Evolutionary conservation across 2,888 invertebrate species (phyloP).

Genomic region (Eudemis profundana): DNA sequence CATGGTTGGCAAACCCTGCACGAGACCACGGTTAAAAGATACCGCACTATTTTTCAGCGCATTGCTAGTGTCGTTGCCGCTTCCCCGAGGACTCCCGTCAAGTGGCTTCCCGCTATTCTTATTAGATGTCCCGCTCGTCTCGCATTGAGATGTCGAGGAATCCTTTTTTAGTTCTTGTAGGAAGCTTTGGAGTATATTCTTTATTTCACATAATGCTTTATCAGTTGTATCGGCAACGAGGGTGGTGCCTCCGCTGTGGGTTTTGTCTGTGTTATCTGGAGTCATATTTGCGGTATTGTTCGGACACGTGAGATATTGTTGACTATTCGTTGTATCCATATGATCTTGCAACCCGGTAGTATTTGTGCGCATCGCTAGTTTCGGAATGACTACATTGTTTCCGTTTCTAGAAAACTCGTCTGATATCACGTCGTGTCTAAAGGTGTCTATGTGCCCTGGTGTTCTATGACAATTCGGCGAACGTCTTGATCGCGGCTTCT

Average conservation of each 20-base stretch:
- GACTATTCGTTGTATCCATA: conserved; percentile 54
- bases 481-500: conserved; percentile 43
- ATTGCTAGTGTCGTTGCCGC: conserved; percentile 49
- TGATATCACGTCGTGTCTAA: conserved; percentile 52
- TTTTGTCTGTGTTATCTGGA: conserved; percentile 57
- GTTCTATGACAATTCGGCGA: conserved; percentile 49
- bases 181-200: conserved; percentile 74
- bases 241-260: conserved; percentile 58
- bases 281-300: conserved; percentile 53
- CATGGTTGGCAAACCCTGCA: conserved; percentile 52
- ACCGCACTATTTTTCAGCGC: conserved; percentile 55
- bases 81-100: conserved; percentile 48
- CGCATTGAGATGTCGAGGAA: conserved; percentile 56
- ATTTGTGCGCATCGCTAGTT: conserved; percentile 45
- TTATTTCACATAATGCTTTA: conserved; percentile 75
- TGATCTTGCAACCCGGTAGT: conserved; percentile 51
- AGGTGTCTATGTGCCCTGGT: conserved; percentile 46
- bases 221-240: conserved; percentile 65
- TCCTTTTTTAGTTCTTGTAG: conserved; percentile 76
- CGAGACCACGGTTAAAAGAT: conserved; percentile 54
- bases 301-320: conserved; percentile 52
- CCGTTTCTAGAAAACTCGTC: conserved; percentile 39
- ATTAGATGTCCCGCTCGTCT: conserved; percentile 53
- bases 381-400: conserved; percentile 41
- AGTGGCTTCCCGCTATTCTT: conserved; percentile 51